These are phyloP conservation scores for Xenentodon cancila DNA, from an alignment of 2,797 vertebrate species.

Conservation along the genomic window DNA sequence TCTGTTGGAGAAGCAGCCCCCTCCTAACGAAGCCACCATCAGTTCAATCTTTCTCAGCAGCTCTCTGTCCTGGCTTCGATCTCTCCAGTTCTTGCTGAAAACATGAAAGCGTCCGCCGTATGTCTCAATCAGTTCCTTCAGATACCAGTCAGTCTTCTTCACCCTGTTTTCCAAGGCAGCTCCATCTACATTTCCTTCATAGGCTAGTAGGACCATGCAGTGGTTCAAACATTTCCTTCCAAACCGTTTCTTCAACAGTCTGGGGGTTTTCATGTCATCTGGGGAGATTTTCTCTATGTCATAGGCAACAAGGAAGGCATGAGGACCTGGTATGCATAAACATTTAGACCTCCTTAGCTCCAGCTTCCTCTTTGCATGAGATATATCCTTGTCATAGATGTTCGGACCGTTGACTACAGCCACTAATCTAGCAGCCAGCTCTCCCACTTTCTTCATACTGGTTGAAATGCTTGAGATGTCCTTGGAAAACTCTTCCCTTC, in stretches of 20 bases:
- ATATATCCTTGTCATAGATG: conserved; percentile 77
- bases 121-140: conserved; percentile 74
- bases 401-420: conserved; percentile 77
- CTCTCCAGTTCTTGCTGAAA: conserved; percentile 77
- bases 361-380: conserved; percentile 67
- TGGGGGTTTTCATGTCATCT: conserved; percentile 68
- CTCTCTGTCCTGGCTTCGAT: conserved; percentile 61
- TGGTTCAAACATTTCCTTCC: conserved; percentile 71
- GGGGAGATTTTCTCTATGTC: conserved; percentile 78
- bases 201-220: conserved; percentile 76
- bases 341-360: conserved; percentile 81
- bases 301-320: conserved; percentile 80
- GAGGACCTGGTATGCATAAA: conserved; percentile 80
- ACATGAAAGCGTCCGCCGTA: conserved; percentile 76
- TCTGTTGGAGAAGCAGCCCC: conserved; percentile 66
- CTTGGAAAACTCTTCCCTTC: conserved; percentile 69
- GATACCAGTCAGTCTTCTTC: conserved; percentile 69
- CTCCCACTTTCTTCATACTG: conserved; percentile 69
- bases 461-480: conserved; percentile 59
- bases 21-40: conserved; percentile 69
- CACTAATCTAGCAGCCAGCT: conserved; percentile 72
- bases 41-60: conserved; percentile 77
- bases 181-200: conserved; percentile 61
- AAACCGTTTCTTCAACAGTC: conserved; percentile 70
- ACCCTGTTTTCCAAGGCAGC: conserved; percentile 58